A percentile compares a stretch with the other conserved stretches of the same genome.
Evolutionary conservation across 2,113 vertebrate species (phyloP).

Genomic region (Calonectris borealis): DNA sequence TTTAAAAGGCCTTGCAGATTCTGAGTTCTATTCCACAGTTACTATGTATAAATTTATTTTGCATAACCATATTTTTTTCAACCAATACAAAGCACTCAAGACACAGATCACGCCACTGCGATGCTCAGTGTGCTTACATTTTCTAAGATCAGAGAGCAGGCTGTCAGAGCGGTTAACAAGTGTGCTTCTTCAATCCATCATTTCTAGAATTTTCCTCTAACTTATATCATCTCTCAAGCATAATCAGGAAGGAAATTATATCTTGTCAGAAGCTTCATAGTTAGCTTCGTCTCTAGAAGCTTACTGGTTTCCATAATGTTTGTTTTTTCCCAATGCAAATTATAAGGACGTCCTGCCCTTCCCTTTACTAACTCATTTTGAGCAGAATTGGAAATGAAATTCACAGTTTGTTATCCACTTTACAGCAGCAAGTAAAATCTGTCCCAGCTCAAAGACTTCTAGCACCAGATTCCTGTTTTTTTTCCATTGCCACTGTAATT

Average conservation of each 20-base stretch:
- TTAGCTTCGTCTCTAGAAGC: not conserved
- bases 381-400: not conserved
- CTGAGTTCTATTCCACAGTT: not conserved
- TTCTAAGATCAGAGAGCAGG: conserved; percentile 4
- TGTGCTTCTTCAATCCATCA: not conserved
- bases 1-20: not conserved
- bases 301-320: not conserved
- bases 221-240: not conserved
- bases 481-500: not conserved
- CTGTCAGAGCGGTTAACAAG: not conserved
- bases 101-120: not conserved
- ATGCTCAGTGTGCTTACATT: not conserved
- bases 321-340: not conserved
- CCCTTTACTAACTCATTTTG: not conserved
- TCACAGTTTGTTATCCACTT: not conserved
- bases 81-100: not conserved
- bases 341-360: not conserved
- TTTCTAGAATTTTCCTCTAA: conserved; percentile 21
- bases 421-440: not conserved
- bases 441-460: not conserved
- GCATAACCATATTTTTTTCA: not conserved
- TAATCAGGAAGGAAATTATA: conserved; percentile 24
- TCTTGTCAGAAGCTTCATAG: conserved; percentile 5
- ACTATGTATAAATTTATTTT: not conserved
- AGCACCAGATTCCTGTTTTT: not conserved